phyloP scores from a whole-genome alignment of 2,888 invertebrate species.

The Orthosia cruda region DNA sequence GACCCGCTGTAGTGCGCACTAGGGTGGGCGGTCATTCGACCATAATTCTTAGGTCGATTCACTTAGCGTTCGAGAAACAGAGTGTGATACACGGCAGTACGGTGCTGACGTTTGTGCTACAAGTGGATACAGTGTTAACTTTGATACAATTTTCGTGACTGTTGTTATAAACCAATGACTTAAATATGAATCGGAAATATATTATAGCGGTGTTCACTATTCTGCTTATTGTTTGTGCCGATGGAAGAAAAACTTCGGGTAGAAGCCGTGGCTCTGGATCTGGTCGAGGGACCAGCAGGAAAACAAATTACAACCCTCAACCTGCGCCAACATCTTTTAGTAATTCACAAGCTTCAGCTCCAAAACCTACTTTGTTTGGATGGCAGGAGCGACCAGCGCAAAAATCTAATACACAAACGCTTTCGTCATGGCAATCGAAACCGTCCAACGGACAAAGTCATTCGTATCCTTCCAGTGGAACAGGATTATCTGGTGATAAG shows the following conservation, averaged over 20 bases:
- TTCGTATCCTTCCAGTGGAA: slow-evolving; percentile 86
- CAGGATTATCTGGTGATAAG: slow-evolving; percentile 83
- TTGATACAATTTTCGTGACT: slow-evolving; percentile 29
- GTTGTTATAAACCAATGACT: slow-evolving; percentile 34
- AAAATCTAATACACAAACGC: slow-evolving; percentile 73
- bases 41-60: slow-evolving; percentile 72
- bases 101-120: slow-evolving; percentile 60
- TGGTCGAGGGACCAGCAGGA: slow-evolving; percentile 81
- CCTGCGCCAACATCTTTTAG: slow-evolving; percentile 87
- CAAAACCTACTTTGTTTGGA: slow-evolving; percentile 83
- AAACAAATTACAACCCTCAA: slow-evolving; percentile 81
- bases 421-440: slow-evolving; percentile 78
- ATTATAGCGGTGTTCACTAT: slow-evolving; percentile 73
- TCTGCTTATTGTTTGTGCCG: slow-evolving; percentile 74
- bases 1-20: slow-evolving; percentile 72
- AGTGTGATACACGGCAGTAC: slow-evolving; percentile 76
- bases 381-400: slow-evolving; percentile 87
- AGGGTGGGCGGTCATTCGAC: slow-evolving; percentile 83
- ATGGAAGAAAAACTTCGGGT: slow-evolving; percentile 83
- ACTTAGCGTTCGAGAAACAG: slow-evolving; percentile 82
- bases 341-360: slow-evolving; percentile 82
- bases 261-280: slow-evolving; percentile 84
- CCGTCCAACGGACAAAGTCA: slow-evolving; percentile 77
- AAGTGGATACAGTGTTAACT: slow-evolving; percentile 54
- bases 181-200: slow-evolving; percentile 77